Base-by-base conservation (phyloP, 2,888 invertebrate genomes). In the Macaria liturata region DNA sequence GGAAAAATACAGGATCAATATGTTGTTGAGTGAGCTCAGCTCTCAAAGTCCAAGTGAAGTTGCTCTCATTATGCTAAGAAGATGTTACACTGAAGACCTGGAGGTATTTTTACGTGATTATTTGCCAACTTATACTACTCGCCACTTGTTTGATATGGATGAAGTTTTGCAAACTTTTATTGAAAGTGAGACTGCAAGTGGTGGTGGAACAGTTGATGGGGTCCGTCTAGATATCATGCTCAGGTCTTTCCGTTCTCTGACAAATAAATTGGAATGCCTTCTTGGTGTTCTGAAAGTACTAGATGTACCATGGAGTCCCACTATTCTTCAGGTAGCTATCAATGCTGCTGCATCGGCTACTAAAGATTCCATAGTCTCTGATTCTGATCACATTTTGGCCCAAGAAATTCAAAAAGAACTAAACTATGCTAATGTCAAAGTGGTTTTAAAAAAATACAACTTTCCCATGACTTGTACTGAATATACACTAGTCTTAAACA, bases 11-110 rank as follows among this genome's bases (percentile, higher is more conserved):
- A 90, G 81, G 78, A 87, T 91, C n/a, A 91, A 91, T 62, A 83
- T 91, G 78, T 68, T 88, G 54, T 66, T 91, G 6, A 83, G 80
- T 70, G 91, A 91, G 69, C 73, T 91, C 44, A 88, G 83, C 72
- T 84, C 86, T 8, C 84, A 82, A 69, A 84, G 76, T 61, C 81
- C 89, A 40, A 83, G 71, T 67, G 92, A 92, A 84, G 81, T 91
- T 34, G 85, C 84, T 30, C 75, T 90, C 48, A 86, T 91, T 48
- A 92, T 92, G 88, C 74, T 92, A 62, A 81, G 89, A 4, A 80
- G 92, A n/a, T 90, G 91, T 65, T 91, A 91, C 62, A 89, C 88
- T 46, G 92, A 92, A 78, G 92, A 92, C 71, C 71, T 92, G 32
- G 76, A 82, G 69, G 59, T 69, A 37, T 89, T 90, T 71, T 72